Evolutionary conservation across 2,888 invertebrate genomes (phyloP), one percentile per base, ranked within the genome.

Genomic region (Dicyrtoma fusca): DNA sequence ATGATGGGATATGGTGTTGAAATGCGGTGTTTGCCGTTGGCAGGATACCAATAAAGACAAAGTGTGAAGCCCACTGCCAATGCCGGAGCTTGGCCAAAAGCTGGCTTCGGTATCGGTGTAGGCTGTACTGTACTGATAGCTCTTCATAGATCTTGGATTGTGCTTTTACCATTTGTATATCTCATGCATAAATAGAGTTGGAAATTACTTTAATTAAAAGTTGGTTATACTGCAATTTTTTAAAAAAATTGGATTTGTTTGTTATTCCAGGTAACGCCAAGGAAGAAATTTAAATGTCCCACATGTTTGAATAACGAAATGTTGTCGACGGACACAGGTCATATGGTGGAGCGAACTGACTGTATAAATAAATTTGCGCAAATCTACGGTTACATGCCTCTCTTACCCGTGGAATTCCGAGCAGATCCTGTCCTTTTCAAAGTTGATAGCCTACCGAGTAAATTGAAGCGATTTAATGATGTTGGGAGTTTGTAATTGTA

Each of bases 211-310:
- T 34, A 3, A 34, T 34, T 34, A 34, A 34, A 34, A 34, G 4
- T 34, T 34, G 34, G 3, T 5, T 34, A 34, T 5, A 34, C 8
- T 34, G 4, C 34, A 34, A 34, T 34, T 34, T 34, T n/a, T n/a
- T n/a, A n/a, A n/a, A n/a, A n/a, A n/a, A n/a, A n/a, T n/a, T n/a
- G n/a, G n/a, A n/a, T n/a, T n/a, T n/a, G n/a, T n/a, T n/a, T 66
- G 69, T 75, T 71, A 75, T 63, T 81, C 82, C 84, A 91, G 91
- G 95, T 97, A 42, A 92, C 95, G 0, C 96, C 97, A 0, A 88
- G 96, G 4, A 97, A 97, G 83, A 97, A 97, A 83, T 97, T 97
- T 85, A 95, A 96, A 83, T 97, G 97, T 82, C 95, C 96, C 0
- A 94, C 95, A 83, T 97, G 97, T 84, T 91, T 90, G 2, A 94